Base-by-base conservation (phyloP, 1,140 invertebrate genomes). In the Neelides sp. region DNA sequence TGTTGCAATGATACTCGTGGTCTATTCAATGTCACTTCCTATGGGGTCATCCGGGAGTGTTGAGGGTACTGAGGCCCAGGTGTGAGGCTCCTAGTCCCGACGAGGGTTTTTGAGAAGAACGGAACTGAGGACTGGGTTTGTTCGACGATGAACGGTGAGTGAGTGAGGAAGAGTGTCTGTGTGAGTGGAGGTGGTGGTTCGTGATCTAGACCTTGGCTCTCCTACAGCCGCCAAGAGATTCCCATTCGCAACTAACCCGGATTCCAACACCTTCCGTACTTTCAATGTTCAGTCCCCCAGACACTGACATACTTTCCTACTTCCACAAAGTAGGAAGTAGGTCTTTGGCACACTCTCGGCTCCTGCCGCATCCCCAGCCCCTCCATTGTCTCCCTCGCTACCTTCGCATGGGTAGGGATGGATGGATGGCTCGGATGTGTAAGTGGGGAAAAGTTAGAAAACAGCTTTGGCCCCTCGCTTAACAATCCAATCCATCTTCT, bases 121-220 rank as follows among this genome's bases (percentile, higher is more conserved):
- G n/a, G n/a, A n/a, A n/a, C n/a, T n/a, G n/a, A n/a, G n/a, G n/a
- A n/a, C n/a, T n/a, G n/a, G n/a, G n/a, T n/a, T n/a, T n/a, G n/a
- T n/a, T n/a, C n/a, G n/a, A n/a, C n/a, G n/a, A n/a, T n/a, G n/a
- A n/a, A n/a, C n/a, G n/a, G n/a, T n/a, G n/a, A n/a, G n/a, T n/a
- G n/a, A n/a, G n/a, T n/a, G n/a, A n/a, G n/a, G n/a, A n/a, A n/a
- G n/a, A n/a, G n/a, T n/a, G n/a, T n/a, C n/a, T n/a, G n/a, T n/a
- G n/a, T n/a, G n/a, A n/a, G 28, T 32, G 28, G n/a, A 19, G 12
- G 27, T 45, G 30, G 12, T 20, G 12, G 12, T 45, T 59, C 36
- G 50, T 59, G 57, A 59, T 59, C 53, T 59, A 59, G 57, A 59
- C 57, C 57, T 59, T 59, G 57, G 56, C n/a, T n/a, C n/a, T n/a